Percentiles rank a stretch among this genome's conserved stretches.
Conservation (phyloP, 2,113 vertebrate genomes). For the Copsychus sechellarum region DNA sequence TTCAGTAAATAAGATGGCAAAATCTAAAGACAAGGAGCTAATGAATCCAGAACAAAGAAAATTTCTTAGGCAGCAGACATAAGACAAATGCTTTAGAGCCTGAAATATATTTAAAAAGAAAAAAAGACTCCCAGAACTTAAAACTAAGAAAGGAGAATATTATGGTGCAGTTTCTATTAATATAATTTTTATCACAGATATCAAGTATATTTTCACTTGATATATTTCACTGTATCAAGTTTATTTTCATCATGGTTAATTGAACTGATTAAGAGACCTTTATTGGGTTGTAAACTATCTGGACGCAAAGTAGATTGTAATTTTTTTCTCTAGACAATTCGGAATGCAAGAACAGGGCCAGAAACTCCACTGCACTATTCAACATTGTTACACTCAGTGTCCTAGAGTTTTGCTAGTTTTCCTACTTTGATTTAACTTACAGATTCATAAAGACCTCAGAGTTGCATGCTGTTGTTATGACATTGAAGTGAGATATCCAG, state of each 20-base stretch:
- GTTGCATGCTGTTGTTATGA: neutral
- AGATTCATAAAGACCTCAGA: neutral
- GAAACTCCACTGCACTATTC: neutral
- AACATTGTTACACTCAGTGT: neutral
- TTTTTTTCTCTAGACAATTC: neutral
- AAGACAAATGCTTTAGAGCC: neutral
- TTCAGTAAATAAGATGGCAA: neutral
- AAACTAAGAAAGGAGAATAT: neutral
- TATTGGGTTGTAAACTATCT: neutral
- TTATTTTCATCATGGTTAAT: neutral
- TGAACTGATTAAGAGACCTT: neutral
- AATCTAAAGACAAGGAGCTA: neutral
- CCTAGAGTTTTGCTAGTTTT: neutral
- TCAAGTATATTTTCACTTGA: neutral
- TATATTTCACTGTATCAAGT: neutral
- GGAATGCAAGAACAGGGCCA: neutral
- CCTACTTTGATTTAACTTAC: neutral
- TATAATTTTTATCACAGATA: rapidly evolving
- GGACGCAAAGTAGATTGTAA: neutral
- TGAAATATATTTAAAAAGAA: neutral
- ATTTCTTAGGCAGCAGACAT: neutral
- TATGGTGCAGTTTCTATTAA: neutral
- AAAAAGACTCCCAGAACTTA: neutral
- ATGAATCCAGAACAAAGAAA: neutral
- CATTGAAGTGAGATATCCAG: neutral